A percentile compares a stretch with the other conserved stretches of the same genome.
phyloP scores from a whole-genome alignment of 1,140 invertebrate species.

The Nymphalis io region DNA sequence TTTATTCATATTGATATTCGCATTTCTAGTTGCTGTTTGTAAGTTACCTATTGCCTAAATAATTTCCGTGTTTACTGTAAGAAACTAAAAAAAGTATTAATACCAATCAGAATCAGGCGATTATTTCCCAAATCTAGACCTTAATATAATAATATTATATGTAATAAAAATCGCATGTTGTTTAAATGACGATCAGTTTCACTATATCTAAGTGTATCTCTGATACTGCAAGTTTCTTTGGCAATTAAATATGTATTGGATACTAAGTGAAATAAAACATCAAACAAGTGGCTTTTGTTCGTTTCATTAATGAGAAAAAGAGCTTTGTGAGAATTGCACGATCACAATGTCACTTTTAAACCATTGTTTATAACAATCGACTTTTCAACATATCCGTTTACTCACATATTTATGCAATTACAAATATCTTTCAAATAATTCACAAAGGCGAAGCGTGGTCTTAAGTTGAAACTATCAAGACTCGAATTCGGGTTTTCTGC shows the following conservation, averaged over 20 bases:
- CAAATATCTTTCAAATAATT: conserved; percentile 72
- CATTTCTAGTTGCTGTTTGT: too few relatives aligned
- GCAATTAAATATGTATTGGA: not conserved
- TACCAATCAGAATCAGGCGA: too few relatives aligned
- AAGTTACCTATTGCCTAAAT: too few relatives aligned
- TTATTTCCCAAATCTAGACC: too few relatives aligned
- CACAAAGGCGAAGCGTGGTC: conserved; percentile 72
- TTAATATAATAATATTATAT: too few relatives aligned
- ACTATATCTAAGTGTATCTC: not conserved
- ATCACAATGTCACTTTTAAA: conserved; percentile 38
- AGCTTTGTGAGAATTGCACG: conserved; percentile 25
- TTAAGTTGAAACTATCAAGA: conserved; percentile 77
- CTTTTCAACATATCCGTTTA: conserved; percentile 68
- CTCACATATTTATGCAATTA: conserved; percentile 70
- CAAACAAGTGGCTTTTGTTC: conserved; percentile 13
- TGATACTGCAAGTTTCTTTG: not conserved
- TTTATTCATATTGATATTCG: too few relatives aligned
- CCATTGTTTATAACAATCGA: conserved; percentile 49
- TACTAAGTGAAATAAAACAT: conserved; percentile 21
- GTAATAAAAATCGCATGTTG: not conserved
- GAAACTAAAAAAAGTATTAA: too few relatives aligned
- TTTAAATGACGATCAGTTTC: not conserved
- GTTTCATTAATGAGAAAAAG: conserved; percentile 37
- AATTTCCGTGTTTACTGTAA: too few relatives aligned
- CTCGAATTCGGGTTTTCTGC: conserved; percentile 75